Evolutionary conservation across 2,113 vertebrate genomes (phyloP).

Genomic region (Girardinichthys multiradiatus): DNA sequence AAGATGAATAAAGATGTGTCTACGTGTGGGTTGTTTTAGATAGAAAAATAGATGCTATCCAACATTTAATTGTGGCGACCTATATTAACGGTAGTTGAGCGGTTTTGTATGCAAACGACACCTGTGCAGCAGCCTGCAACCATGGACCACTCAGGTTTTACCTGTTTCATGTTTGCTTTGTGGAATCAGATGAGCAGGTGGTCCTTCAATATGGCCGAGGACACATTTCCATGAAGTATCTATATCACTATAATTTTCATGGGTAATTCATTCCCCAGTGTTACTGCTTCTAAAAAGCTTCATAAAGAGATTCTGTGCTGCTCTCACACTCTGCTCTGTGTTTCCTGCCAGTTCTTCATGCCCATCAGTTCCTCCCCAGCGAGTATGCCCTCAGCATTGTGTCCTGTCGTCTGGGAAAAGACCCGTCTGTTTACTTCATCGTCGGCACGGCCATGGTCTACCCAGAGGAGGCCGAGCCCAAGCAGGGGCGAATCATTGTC

Average conservation of each 20-base stretch:
- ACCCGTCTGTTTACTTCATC: constrained; percentile 94
- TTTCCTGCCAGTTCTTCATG: constrained; percentile 88
- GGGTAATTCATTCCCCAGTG: no score
- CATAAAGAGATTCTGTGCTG: neutral
- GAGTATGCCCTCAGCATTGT: constrained; percentile 97
- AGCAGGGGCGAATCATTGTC: constrained; percentile 96
- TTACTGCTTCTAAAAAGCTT: neutral
- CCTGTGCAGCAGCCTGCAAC: neutral
- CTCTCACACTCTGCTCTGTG: neutral
- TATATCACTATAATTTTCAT: no score
- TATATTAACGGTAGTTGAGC: neutral
- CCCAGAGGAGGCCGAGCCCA: constrained; percentile 97
- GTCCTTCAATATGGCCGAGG: neutral
- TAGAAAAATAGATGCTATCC: no score
- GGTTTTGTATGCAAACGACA: neutral
- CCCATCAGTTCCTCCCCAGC: constrained; percentile 96
- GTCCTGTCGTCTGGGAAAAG: constrained; percentile 94
- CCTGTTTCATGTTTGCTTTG: neutral
- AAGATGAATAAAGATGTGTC: no score
- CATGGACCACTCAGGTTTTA: neutral
- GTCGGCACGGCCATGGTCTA: constrained; percentile 99
- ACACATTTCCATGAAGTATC: neutral
- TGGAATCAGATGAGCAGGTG: neutral
- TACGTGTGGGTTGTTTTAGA: no score
- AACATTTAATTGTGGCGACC: no score